Conservation (phyloP, 2,888 invertebrate species). For the Teinopalpus imperialis region DNA sequence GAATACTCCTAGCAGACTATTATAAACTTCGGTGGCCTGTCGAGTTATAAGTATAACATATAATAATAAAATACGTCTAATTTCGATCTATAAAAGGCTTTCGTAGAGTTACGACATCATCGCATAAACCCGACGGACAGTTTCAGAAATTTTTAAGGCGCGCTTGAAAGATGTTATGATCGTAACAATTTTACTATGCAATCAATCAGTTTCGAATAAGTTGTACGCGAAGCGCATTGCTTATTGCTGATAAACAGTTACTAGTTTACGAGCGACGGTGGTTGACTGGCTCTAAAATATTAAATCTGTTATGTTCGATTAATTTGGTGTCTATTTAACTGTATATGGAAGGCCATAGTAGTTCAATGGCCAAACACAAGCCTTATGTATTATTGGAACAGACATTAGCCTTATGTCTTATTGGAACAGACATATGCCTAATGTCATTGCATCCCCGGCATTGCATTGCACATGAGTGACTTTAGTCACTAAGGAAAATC, state of each 20-base stretch:
- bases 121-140: slow-evolving; percentile 2
- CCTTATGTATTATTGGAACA: too few species aligned
- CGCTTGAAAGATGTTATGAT: slow-evolving; percentile 24
- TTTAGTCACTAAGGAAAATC: too few species aligned
- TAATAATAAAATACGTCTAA: too few species aligned
- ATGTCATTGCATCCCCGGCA: too few species aligned
- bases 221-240: slow-evolving; percentile 20
- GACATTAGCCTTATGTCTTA: too few species aligned
- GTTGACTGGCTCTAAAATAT: slow-evolving; percentile 16
- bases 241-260: slow-evolving; percentile 22
- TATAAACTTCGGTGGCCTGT: too few species aligned
- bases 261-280: slow-evolving; percentile 22
- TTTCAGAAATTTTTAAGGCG: slow-evolving; percentile 18
- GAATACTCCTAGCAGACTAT: too few species aligned
- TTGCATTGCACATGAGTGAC: too few species aligned
- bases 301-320: slow-evolving; percentile 15
- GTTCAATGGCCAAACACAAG: too few species aligned
- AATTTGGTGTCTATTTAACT: slow-evolving; percentile 2
- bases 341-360: too few species aligned
- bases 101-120: slow-evolving; percentile 12
- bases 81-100: not conserved
- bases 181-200: slow-evolving; percentile 30
- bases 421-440: too few species aligned
- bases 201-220: slow-evolving; percentile 32
- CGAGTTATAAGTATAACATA: too few species aligned